These are phyloP conservation scores for Hyaena hyaena DNA, from an alignment of 2,113 vertebrate species.

Conservation along the genomic window DNA sequence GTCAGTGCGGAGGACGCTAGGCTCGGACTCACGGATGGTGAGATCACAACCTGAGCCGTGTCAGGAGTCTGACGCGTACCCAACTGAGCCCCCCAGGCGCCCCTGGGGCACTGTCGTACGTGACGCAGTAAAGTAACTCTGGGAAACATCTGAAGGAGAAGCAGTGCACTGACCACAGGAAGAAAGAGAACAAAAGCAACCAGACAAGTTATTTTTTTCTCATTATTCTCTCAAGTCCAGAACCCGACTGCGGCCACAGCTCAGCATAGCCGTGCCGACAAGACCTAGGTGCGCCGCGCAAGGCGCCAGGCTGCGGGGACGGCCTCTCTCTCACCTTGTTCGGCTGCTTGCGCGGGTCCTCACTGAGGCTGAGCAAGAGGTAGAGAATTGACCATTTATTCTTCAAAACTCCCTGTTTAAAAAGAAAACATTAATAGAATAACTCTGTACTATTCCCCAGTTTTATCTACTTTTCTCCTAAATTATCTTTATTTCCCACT, in stretches of 20 bases:
- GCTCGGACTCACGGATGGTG: no score
- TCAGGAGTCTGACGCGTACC: no score
- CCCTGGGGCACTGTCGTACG: not conserved
- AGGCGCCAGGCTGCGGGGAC: accelerated
- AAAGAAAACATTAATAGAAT: conserved; percentile 41
- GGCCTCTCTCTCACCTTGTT: conserved; percentile 87
- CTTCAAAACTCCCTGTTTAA: conserved; percentile 93
- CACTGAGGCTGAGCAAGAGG: conserved; percentile 96
- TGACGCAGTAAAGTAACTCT: not conserved
- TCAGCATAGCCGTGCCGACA: accelerated
- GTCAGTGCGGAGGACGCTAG: no score
- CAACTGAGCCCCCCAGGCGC: no score
- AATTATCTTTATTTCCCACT: not conserved
- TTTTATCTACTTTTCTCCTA: not conserved
- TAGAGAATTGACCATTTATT: conserved; percentile 98
- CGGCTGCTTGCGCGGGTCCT: conserved; percentile 95
- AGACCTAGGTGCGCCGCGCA: not conserved
- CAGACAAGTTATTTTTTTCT: not conserved
- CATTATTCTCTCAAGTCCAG: not conserved
- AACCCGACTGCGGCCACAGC: not conserved
- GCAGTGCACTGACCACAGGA: not conserved
- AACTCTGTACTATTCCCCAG: not conserved
- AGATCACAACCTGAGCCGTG: no score
- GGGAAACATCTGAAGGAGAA: not conserved
- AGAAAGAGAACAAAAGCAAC: not conserved